Evolutionary conservation across 2,113 vertebrate genomes (phyloP), one percentile per base, ranked within the genome.

Genomic region (Calypte anna): DNA sequence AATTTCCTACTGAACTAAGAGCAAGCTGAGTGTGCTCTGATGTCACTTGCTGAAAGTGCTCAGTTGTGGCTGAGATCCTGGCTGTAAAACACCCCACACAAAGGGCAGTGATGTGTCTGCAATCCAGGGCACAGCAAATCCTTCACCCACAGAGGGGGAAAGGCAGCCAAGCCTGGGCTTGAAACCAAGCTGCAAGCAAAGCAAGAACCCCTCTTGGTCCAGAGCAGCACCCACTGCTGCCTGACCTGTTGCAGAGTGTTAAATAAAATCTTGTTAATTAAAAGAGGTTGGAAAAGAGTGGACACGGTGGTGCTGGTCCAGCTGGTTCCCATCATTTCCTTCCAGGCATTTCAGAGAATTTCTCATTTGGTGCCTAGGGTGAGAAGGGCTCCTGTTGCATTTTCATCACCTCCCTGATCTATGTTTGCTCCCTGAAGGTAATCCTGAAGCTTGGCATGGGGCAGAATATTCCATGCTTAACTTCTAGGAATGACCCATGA

Each of bases 241-340:
- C n/a, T 30, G 28, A 27, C 14, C 10, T 3, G 18, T 2, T 7
- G 6, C 7, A 8, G 0, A 14, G 20, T 0, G 3, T n/a, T 14
- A 73, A 82, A 53, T 24, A 4, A 7, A 25, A 19, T 14, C 12
- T 7, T 1, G 36, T 38, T 5, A 2, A 50, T 12, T 50, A 50
- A 50, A 50, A 50, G 21, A 22, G 22, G 50, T 50, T 50, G 50
- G 8, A 1, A 0, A 59, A 27, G 22, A 4, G 30, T 2, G 48
- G 61, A 3, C 25, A 1, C 2, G 1, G 55, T 4, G 1, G 1
- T 1, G 8, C 31, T 33, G 53, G 11, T 36, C 22, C 44, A 12
- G 20, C 20, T 31, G 17, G 0, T 40, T 36, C 3, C 76, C 40
- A 51, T 61, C 44, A 1, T 1, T 14, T 44, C 15, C 79, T 59